A percentile compares a stretch with the other conserved stretches of the same genome.
These are phyloP conservation scores for Bradypodion ventrale DNA, from an alignment of 2,797 vertebrate genomes.

Conservation along the genomic window DNA sequence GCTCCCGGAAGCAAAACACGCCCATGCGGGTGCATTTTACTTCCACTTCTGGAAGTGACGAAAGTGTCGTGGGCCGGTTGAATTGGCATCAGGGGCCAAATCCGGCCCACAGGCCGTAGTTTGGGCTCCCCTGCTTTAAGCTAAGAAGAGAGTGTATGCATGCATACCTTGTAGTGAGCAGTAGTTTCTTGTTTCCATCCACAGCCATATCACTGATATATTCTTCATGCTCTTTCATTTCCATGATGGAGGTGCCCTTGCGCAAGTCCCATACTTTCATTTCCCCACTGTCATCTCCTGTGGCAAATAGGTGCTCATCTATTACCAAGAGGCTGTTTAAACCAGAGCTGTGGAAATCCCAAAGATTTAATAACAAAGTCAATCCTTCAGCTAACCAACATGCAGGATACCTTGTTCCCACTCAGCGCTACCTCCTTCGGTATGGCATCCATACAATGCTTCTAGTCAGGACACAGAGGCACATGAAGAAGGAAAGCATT, in stretches of 20 bases:
- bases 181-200: slow-evolving; percentile 85
- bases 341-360: slow-evolving; percentile 71
- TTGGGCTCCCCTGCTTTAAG: too few species aligned
- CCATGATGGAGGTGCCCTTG: slow-evolving; percentile 85
- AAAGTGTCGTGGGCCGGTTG: too few species aligned
- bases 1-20: too few species aligned
- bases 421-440: background rate
- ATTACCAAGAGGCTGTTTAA: slow-evolving; percentile 89
- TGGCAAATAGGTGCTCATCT: slow-evolving; percentile 88
- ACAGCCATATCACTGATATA: slow-evolving; percentile 90
- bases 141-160: fast-evolving
- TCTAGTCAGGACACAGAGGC: background rate
- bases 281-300: slow-evolving; percentile 87
- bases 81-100: too few species aligned
- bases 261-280: slow-evolving; percentile 95
- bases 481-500: background rate
- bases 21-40: too few species aligned
- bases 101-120: too few species aligned
- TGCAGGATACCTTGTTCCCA: background rate
- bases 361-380: fast-evolving
- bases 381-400: fast-evolving
- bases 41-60: too few species aligned
- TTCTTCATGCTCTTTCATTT: slow-evolving; percentile 90
- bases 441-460: background rate
- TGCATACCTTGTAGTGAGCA: slow-evolving; percentile 87